Conservation (phyloP, 1,140 invertebrate genomes). For the Drosophila littoralis region DNA sequence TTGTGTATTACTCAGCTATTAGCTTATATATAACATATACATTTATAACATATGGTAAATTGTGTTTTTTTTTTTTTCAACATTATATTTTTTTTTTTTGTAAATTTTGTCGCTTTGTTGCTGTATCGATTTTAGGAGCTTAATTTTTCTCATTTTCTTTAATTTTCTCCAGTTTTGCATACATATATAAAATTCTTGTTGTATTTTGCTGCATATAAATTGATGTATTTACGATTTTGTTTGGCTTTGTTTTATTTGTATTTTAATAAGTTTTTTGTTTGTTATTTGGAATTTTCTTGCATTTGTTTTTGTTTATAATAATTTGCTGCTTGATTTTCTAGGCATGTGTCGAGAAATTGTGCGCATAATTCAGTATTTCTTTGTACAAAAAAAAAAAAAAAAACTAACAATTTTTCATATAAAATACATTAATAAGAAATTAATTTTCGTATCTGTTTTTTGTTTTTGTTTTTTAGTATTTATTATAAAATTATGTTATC, state of each 20-base stretch:
- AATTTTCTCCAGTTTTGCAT: conserved; percentile 54
- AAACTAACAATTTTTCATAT: conserved; percentile 46
- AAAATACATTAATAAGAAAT: conserved; percentile 70
- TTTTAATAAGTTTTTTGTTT: conserved; percentile 34
- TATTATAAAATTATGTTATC: conserved; percentile 47
- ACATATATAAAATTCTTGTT: conserved; percentile 57
- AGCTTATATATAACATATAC: conserved; percentile 74
- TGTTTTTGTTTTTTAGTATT: conserved; percentile 27
- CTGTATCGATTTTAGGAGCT: conserved; percentile 14
- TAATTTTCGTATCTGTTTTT: conserved; percentile 39
- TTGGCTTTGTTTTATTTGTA: conserved; percentile 32
- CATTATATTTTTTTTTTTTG: conserved; percentile 48
- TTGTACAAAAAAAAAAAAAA: conserved; percentile 51
- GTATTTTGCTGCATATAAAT: conserved; percentile 50
- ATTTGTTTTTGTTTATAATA: conserved; percentile 44
- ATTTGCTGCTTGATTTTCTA: conserved; percentile 39
- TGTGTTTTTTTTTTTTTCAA: conserved; percentile 48
- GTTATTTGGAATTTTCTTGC: conserved; percentile 61
- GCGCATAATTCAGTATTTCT: conserved; percentile 33
- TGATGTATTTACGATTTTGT: conserved; percentile 55
- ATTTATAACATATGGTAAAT: conserved; percentile 70
- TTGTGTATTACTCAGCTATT: conserved; percentile 60
- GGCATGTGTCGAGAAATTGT: conserved; percentile 15
- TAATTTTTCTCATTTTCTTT: conserved; percentile 26
- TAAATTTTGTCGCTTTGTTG: conserved; percentile 27